phyloP scores from a whole-genome alignment of 2,797 vertebrate species.

The Calcarius lapponicus region DNA sequence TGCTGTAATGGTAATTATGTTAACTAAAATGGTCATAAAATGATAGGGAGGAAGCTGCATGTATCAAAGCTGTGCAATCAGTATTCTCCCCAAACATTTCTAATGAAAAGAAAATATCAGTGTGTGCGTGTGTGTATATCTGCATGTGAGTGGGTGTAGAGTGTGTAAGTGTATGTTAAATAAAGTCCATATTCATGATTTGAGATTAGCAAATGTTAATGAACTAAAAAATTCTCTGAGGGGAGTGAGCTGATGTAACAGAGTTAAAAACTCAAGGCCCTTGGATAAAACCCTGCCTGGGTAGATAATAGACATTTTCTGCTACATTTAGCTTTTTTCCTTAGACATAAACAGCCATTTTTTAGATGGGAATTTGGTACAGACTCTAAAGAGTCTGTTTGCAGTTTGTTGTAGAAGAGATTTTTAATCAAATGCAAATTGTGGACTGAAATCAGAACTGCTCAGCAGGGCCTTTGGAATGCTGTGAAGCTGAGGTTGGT shows the following conservation, averaged over 20 bases:
- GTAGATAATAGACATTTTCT: background rate
- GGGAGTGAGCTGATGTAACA: background rate
- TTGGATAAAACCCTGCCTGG: background rate
- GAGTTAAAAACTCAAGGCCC: background rate
- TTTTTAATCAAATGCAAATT: background rate
- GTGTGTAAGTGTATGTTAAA: background rate
- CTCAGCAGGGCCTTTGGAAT: background rate
- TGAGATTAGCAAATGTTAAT: background rate
- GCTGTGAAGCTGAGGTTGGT: background rate
- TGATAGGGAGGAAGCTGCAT: background rate
- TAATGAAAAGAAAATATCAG: background rate
- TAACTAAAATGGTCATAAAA: background rate
- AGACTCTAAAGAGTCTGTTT: background rate
- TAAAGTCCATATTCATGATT: background rate
- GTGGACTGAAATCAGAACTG: background rate
- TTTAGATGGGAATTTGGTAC: background rate
- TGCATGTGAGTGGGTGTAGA: background rate
- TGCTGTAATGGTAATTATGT: background rate
- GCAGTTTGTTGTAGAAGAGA: background rate
- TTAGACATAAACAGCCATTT: background rate
- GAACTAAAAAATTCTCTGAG: background rate
- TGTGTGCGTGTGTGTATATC: rapidly evolving
- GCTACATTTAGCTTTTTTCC: background rate
- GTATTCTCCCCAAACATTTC: background rate
- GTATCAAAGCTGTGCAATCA: background rate